Evolutionary conservation across 2,888 invertebrate species (phyloP).

Genomic region (Pollenia angustigena): DNA sequence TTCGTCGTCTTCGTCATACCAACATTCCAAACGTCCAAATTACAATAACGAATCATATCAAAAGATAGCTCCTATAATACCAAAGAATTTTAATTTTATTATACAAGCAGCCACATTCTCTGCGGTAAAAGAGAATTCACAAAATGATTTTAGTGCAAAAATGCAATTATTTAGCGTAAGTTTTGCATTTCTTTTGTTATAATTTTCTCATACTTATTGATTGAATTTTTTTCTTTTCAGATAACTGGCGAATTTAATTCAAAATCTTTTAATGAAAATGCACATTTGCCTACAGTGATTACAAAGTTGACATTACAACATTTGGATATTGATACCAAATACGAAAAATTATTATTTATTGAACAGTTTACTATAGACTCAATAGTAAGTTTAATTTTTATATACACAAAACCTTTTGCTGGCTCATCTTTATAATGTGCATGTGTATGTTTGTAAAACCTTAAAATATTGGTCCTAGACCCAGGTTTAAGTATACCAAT

Average conservation of each 20-base stretch:
- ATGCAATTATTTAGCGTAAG: conserved; percentile 88
- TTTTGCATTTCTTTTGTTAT: not conserved
- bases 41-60: conserved; percentile 86
- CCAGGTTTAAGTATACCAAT: no score
- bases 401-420: not conserved
- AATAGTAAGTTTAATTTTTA: conserved; percentile 77
- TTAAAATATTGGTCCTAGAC: no score
- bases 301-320: conserved; percentile 88
- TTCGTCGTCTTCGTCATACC: not conserved
- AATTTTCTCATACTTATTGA: not conserved
- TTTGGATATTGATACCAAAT: conserved; percentile 87
- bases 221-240: conserved; percentile 79
- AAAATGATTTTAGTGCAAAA: conserved; percentile 89
- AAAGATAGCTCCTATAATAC: conserved; percentile 90
- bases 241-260: conserved; percentile 87
- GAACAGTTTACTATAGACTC: conserved; percentile 87
- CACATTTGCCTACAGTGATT: conserved; percentile 86
- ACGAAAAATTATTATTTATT: conserved; percentile 86
- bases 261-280: conserved; percentile 82
- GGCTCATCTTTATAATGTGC: not conserved
- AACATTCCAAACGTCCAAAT: conserved; percentile 54
- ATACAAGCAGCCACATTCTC: conserved; percentile 89
- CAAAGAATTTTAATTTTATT: conserved; percentile 91
- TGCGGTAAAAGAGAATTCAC: conserved; percentile 88
- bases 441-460: no score